phyloP scores from a whole-genome alignment of 30 jellyfish, hydroid and myxozoan genomes.

The Aurelia aurita complex sp. Pacific region DNA sequence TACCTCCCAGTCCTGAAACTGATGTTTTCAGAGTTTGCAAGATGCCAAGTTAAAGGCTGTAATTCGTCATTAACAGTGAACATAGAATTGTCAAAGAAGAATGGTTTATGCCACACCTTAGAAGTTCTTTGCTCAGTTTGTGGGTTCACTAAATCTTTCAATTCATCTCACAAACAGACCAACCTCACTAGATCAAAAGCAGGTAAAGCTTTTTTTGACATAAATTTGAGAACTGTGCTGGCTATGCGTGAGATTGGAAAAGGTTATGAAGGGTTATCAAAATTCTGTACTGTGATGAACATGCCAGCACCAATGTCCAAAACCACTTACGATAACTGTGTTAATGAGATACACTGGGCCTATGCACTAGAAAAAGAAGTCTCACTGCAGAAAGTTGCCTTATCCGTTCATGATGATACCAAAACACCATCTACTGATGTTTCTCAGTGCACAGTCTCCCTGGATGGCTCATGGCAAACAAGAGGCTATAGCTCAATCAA shows the following conservation, averaged over 20 bases:
- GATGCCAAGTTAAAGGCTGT: too few relatives aligned
- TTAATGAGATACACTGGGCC: not conserved
- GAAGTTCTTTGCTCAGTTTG: not conserved
- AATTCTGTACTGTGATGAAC: too few relatives aligned
- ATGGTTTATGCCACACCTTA: not conserved
- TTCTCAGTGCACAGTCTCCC: not conserved
- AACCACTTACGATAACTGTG: not conserved
- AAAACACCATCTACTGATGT: not conserved
- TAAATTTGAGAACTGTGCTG: too few relatives aligned
- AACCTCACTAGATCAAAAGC: not conserved
- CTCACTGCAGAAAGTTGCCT: not conserved
- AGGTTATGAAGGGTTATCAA: not conserved
- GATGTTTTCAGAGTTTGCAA: too few relatives aligned
- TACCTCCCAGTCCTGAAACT: too few relatives aligned
- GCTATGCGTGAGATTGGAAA: too few relatives aligned
- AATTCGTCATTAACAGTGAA: too few relatives aligned
- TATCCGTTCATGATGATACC: not conserved
- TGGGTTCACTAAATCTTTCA: not conserved
- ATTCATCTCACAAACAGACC: not conserved
- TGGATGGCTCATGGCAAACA: conserved; percentile 1
- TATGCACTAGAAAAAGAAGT: not conserved
- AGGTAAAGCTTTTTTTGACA: too few relatives aligned
- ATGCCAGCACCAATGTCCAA: too few relatives aligned
- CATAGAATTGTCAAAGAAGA: not conserved
- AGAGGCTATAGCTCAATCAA: not conserved